Percentiles rank a stretch among this genome's conserved stretches.
phyloP scores from a whole-genome alignment of 2,113 vertebrate genomes.

The Cebus imitator region DNA sequence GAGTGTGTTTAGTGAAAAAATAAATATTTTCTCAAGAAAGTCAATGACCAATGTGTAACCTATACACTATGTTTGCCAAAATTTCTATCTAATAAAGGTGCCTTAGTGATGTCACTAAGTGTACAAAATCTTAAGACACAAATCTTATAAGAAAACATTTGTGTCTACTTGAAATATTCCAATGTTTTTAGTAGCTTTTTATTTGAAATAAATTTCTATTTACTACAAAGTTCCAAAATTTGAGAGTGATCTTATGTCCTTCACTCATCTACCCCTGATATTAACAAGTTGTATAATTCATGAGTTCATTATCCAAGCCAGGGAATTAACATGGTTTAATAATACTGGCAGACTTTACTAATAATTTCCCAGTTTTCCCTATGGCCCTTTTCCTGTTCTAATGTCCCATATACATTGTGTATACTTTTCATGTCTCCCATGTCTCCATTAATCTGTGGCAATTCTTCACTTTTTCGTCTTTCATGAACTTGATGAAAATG shows the following conservation, averaged over 20 bases:
- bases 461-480: neutral
- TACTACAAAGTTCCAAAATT: neutral
- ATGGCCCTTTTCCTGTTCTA: fast-evolving
- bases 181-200: neutral
- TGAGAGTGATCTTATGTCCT: too few relatives aligned
- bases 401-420: fast-evolving
- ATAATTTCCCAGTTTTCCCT: fast-evolving
- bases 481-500: neutral
- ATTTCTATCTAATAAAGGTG: neutral
- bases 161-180: neutral
- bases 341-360: fast-evolving
- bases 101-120: neutral
- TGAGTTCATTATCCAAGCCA: fast-evolving
- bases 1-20: neutral
- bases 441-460: neutral
- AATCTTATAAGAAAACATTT: neutral
- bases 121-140: neutral
- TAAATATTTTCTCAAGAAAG: neutral
- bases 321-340: fast-evolving
- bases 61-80: too few relatives aligned
- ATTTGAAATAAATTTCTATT: neutral
- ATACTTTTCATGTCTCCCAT: neutral
- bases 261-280: fast-evolving
- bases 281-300: fast-evolving
- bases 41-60: neutral